Evolutionary conservation across 2,888 invertebrate species (phyloP).

Genomic region (Lasioglossum oenotherae): DNA sequence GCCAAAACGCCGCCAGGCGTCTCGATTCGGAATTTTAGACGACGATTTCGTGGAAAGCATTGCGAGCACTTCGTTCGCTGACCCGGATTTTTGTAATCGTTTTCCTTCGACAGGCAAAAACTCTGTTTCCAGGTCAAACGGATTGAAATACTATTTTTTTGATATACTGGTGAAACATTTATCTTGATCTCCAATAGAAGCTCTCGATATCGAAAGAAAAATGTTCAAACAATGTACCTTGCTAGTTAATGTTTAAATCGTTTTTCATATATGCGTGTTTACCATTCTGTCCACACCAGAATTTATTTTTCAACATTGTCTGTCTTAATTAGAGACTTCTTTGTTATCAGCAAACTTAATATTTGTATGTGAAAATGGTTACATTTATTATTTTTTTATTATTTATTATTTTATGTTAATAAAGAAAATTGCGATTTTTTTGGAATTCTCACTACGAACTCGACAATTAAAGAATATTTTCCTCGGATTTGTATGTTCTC

Average conservation of each 20-base stretch:
- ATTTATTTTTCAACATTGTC: too few species aligned
- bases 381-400: too few species aligned
- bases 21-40: not conserved
- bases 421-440: not conserved
- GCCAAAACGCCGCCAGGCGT: not conserved
- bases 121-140: not conserved
- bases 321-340: too few species aligned
- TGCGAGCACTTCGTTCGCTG: not conserved
- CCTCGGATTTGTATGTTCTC: too few species aligned
- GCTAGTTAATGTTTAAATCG: too few species aligned
- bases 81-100: not conserved
- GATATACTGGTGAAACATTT: too few species aligned
- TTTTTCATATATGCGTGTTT: not conserved
- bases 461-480: not conserved
- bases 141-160: not conserved
- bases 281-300: too few species aligned
- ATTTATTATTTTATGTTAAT: too few species aligned
- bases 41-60: not conserved
- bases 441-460: not conserved
- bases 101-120: not conserved
- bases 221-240: too few species aligned
- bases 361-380: not conserved
- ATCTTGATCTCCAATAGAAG: too few species aligned
- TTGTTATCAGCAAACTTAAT: too few species aligned
- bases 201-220: too few species aligned